Conservation (phyloP, 2,888 invertebrate genomes). For the Oscheius onirici region DNA sequence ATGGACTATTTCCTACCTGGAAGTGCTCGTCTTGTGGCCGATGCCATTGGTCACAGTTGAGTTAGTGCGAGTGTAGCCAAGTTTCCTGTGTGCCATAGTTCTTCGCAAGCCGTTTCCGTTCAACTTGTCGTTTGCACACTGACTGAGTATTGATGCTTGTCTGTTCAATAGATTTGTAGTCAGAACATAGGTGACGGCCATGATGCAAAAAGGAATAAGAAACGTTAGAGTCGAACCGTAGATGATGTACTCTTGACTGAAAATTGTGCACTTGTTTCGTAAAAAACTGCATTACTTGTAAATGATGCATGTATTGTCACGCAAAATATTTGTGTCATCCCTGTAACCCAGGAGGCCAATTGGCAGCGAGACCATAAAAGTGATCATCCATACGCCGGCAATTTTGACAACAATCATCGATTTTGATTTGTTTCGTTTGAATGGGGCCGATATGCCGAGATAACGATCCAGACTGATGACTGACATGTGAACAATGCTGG, state of each 20-base stretch:
- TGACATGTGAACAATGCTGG: constrained; percentile 77
- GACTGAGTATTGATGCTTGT: constrained; percentile 62
- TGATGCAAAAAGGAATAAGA: constrained; percentile 92
- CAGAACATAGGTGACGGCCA: constrained; percentile 92
- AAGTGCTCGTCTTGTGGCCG: constrained; percentile 26
- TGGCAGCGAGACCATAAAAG: constrained; percentile 89
- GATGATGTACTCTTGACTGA: constrained; percentile 65
- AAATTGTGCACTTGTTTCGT: not conserved
- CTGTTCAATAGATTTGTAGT: constrained; percentile 86
- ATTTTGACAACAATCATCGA: constrained; percentile 83
- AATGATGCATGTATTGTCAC: constrained; percentile 73
- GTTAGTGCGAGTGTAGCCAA: constrained; percentile 56
- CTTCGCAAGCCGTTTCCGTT: constrained; percentile 63
- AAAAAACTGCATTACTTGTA: constrained; percentile 36
- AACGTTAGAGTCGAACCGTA: constrained; percentile 90
- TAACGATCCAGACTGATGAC: constrained; percentile 75
- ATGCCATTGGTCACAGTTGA: constrained; percentile 38
- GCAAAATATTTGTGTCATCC: constrained; percentile 74
- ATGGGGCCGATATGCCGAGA: constrained; percentile 79
- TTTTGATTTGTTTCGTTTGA: constrained; percentile 89
- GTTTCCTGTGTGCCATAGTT: constrained; percentile 62
- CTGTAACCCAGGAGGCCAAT: constrained; percentile 76
- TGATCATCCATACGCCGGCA: constrained; percentile 89
- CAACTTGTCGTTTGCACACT: constrained; percentile 52
- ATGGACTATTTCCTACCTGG: constrained; percentile 24